Conservation (phyloP, 2,113 vertebrate species). For the Microtus montanus region DNA sequence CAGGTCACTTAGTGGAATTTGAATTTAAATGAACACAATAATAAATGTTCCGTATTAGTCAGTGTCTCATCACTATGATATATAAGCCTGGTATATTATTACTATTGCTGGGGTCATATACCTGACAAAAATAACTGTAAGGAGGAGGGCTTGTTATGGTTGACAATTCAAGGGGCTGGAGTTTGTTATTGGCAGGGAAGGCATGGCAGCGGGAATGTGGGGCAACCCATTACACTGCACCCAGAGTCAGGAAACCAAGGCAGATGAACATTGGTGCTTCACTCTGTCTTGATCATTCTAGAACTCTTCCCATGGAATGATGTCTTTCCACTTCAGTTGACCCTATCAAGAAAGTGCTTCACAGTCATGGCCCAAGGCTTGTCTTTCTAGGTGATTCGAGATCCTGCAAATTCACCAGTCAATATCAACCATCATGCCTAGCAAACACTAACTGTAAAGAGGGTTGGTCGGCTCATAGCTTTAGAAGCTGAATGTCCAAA, state of each 20-base stretch:
- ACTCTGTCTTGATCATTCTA: not conserved
- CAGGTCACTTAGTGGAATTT: not conserved
- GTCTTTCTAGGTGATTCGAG: not conserved
- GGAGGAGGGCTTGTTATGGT: not conserved
- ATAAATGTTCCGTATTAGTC: not conserved
- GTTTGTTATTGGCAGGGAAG: not conserved
- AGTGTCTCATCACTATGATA: not conserved
- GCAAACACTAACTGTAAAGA: not conserved
- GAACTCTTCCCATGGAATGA: not conserved
- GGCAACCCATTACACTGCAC: not conserved
- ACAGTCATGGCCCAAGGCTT: not conserved
- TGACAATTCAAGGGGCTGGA: not conserved
- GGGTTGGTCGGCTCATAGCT: not conserved
- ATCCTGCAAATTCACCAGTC: not conserved
- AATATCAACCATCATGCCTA: not conserved
- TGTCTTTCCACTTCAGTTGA: not conserved
- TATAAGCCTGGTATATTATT: no score
- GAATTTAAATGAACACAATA: slow-evolving; percentile 38
- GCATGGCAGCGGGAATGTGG: not conserved
- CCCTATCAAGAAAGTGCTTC: not conserved
- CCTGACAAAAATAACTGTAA: not conserved
- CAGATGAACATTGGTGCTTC: not conserved
- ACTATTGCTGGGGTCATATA: not conserved
- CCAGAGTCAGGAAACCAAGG: not conserved
- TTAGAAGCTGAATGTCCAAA: not conserved